A percentile compares a stretch with the other conserved stretches of the same genome.
phyloP scores from a whole-genome alignment of 2,113 vertebrate species.

The Seriola dumerili region DNA sequence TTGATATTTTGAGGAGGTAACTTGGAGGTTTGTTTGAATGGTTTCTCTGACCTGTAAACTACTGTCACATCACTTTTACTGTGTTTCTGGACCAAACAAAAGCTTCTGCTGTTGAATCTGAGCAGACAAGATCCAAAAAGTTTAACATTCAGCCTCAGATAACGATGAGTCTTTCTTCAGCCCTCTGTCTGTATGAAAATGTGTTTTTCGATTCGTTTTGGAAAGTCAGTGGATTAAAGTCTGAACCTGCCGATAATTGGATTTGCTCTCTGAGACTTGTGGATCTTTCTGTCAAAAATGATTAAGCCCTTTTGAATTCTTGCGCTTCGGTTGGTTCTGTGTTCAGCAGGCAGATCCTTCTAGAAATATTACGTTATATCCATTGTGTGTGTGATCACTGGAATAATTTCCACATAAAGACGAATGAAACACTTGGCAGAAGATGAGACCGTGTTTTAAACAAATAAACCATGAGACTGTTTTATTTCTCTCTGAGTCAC shows the following conservation, averaged over 20 bases:
- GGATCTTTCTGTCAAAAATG: slow-evolving; percentile 72
- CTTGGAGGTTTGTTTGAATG: neutral
- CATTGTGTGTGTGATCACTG: slow-evolving; percentile 5
- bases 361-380: slow-evolving; percentile 42
- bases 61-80: neutral
- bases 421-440: neutral
- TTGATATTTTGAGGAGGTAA: neutral
- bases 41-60: too few relatives aligned
- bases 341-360: slow-evolving; percentile 47
- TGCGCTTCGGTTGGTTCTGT: slow-evolving; percentile 6
- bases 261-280: slow-evolving; percentile 60
- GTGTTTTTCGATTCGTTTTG: slow-evolving; percentile 10
- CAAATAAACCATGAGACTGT: neutral
- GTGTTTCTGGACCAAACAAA: neutral
- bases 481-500: neutral
- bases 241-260: slow-evolving; percentile 63
- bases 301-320: slow-evolving; percentile 53
- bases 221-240: slow-evolving; percentile 66
- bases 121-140: neutral
- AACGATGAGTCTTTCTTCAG: neutral
- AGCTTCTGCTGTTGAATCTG: neutral
- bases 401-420: neutral
- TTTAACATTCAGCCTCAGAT: neutral
- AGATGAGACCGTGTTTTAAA: neutral
- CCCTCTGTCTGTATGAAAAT: neutral